A percentile compares a stretch with the other conserved stretches of the same genome.
These are phyloP conservation scores for Ormyrus nitidulus DNA, from an alignment of 2,888 invertebrate genomes.

Conservation along the genomic window DNA sequence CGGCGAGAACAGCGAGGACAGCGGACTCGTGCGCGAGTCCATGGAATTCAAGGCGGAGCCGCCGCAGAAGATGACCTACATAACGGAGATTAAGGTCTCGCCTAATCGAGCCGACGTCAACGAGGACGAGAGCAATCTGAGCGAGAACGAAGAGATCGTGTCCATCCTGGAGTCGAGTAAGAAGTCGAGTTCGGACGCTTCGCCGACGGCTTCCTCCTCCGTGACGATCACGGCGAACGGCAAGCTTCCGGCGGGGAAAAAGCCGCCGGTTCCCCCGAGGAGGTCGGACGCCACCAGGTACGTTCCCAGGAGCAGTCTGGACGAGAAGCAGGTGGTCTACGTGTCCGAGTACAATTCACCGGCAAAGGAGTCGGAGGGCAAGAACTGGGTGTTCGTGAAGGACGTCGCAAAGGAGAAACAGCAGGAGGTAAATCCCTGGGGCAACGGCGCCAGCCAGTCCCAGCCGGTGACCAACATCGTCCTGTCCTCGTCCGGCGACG, in stretches of 20 bases:
- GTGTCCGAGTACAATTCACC: slow-evolving; percentile 71
- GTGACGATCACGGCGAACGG: slow-evolving; percentile 68
- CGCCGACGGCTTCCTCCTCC: slow-evolving; percentile 59
- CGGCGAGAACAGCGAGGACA: slow-evolving; percentile 71
- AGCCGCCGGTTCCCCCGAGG: slow-evolving; percentile 77
- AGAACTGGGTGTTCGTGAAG: slow-evolving; percentile 73
- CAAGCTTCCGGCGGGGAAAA: slow-evolving; percentile 67
- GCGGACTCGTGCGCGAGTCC: slow-evolving; percentile 68
- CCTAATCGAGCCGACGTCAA: slow-evolving; percentile 69
- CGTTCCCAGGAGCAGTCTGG: slow-evolving; percentile 59
- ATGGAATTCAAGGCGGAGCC: slow-evolving; percentile 61
- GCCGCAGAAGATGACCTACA: slow-evolving; percentile 78
- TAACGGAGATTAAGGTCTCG: slow-evolving; percentile 85
- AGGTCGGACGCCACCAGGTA: slow-evolving; percentile 73
- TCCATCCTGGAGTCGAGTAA: slow-evolving; percentile 58
- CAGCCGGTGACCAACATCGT: slow-evolving; percentile 69
- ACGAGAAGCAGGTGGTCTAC: slow-evolving; percentile 71
- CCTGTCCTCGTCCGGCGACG: slow-evolving; percentile 64
- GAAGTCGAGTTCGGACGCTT: slow-evolving; percentile 44
- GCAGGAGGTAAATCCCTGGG: slow-evolving; percentile 66
- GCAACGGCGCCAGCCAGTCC: slow-evolving; percentile 59
- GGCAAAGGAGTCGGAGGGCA: slow-evolving; percentile 59
- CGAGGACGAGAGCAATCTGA: slow-evolving; percentile 50
- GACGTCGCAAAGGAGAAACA: slow-evolving; percentile 60
- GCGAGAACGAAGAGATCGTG: slow-evolving; percentile 60